Conservation (phyloP, 1,140 invertebrate species). For the Nebria ingens region DNA sequence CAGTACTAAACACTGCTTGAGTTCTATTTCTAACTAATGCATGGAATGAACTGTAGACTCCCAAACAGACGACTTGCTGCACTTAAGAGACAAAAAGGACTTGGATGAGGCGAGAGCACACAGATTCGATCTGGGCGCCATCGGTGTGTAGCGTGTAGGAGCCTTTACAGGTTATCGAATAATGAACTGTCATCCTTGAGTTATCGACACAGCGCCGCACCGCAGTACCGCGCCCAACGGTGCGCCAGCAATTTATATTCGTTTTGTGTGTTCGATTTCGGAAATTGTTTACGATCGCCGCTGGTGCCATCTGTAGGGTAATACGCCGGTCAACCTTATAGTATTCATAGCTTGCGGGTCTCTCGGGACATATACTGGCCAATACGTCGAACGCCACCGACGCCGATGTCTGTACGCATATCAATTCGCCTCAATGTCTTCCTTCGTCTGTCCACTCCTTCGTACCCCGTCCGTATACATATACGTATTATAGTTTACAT, state of each 20-base stretch:
- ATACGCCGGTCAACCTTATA: conserved; percentile 18
- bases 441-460: no score
- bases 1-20: no score
- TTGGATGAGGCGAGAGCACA: no score
- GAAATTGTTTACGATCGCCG: conserved; percentile 27
- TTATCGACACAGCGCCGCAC: conserved; percentile 24
- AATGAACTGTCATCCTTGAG: conserved; percentile 31
- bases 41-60: no score
- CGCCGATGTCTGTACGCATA: no score
- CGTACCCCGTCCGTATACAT: not conserved
- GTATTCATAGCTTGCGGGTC: not conserved
- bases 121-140: not conserved
- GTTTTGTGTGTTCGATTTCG: conserved; percentile 17
- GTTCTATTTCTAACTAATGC: no score
- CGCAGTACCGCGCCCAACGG: conserved; percentile 16
- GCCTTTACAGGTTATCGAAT: conserved; percentile 29
- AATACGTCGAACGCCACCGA: not conserved
- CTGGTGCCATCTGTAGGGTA: conserved; percentile 32
- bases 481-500: not conserved
- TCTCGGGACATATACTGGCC: not conserved
- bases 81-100: no score
- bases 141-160: conserved; percentile 24
- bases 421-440: no score
- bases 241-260: conserved; percentile 28
- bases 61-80: no score